Evolutionary conservation across 2,797 vertebrate genomes (phyloP).

Genomic region (Oreochromis grahami): DNA sequence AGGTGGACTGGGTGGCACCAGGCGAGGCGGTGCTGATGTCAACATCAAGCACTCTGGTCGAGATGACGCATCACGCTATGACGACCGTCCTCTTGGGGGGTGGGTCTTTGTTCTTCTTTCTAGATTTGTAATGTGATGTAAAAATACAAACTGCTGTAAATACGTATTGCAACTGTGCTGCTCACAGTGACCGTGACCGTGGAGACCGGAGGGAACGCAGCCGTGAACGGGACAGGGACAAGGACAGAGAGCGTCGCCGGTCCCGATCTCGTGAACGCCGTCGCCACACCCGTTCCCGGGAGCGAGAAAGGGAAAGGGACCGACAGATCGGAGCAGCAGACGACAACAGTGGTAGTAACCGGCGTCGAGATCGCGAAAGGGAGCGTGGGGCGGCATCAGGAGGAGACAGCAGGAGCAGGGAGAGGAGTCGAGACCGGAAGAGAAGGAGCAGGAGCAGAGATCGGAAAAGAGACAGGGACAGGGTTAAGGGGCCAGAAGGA

Average conservation of each 20-base stretch:
- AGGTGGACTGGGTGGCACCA: slow-evolving; percentile 77
- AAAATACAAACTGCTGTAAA: not conserved
- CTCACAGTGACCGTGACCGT: slow-evolving; percentile 68
- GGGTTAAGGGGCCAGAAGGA: slow-evolving; percentile 77
- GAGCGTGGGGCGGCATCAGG: slow-evolving; percentile 38
- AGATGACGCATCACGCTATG: slow-evolving; percentile 83
- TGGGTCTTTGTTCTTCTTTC: slow-evolving; percentile 28
- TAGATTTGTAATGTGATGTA: accelerated
- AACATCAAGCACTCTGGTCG: slow-evolving; percentile 93
- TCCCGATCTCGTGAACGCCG: slow-evolving; percentile 80
- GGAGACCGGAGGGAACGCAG: slow-evolving; percentile 83
- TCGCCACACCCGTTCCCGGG: slow-evolving; percentile 71
- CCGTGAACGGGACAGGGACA: slow-evolving; percentile 83
- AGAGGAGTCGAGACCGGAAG: slow-evolving; percentile 79
- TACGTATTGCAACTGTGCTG: not conserved
- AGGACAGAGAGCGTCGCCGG: slow-evolving; percentile 79
- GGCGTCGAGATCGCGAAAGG: slow-evolving; percentile 70
- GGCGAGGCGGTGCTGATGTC: slow-evolving; percentile 89
- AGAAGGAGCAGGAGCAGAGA: slow-evolving; percentile 74
- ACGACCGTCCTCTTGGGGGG: slow-evolving; percentile 75
- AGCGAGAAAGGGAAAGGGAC: slow-evolving; percentile 64
- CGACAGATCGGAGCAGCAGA: slow-evolving; percentile 14
- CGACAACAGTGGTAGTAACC: slow-evolving; percentile 24
- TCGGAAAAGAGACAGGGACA: slow-evolving; percentile 80
- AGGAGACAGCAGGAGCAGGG: slow-evolving; percentile 70